These are phyloP conservation scores for Caenorhabditis sp. DNA, from an alignment of 2,888 invertebrate species.

Conservation along the genomic window DNA sequence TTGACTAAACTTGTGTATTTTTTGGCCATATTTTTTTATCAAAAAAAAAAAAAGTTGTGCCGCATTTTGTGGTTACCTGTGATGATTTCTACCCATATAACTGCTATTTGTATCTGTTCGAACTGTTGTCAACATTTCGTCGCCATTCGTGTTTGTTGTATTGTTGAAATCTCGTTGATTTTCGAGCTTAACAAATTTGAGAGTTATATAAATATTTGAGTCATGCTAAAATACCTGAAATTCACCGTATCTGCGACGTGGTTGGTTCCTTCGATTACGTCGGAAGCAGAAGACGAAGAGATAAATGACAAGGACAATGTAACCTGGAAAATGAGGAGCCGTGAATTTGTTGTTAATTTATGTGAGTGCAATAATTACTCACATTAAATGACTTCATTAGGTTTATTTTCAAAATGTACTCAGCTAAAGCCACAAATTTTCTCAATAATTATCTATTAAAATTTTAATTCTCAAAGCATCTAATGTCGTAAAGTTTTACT, in stretches of 20 bases:
- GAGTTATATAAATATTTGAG: too few relatives aligned
- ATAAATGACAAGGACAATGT: slow-evolving; percentile 59
- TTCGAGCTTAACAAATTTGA: slow-evolving; percentile 33
- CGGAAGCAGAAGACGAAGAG: slow-evolving; percentile 56
- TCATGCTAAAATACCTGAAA: slow-evolving; percentile 49
- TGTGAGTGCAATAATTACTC: too few relatives aligned
- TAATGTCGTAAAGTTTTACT: too few relatives aligned
- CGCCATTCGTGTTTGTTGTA: slow-evolving; percentile 30
- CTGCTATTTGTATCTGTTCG: slow-evolving; percentile 41
- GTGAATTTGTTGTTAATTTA: slow-evolving; percentile 2
- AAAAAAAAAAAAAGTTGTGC: neutral
- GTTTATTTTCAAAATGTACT: too few relatives aligned
- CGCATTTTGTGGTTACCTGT: slow-evolving; percentile 36
- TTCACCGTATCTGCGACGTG: slow-evolving; percentile 56
- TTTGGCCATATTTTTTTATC: neutral
- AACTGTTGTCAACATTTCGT: slow-evolving; percentile 41
- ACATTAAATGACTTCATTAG: too few relatives aligned
- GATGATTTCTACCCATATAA: slow-evolving; percentile 52
- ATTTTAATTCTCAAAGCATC: too few relatives aligned
- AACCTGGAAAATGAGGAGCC: slow-evolving; percentile 43
- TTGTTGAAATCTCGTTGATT: slow-evolving; percentile 44
- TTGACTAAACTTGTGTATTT: slow-evolving; percentile 6
- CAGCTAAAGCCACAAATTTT: too few relatives aligned
- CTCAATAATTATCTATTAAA: too few relatives aligned
- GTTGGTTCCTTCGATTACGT: slow-evolving; percentile 53